Evolutionary conservation across 1,140 invertebrate genomes (phyloP), one percentile per base, ranked within the genome.

Genomic region (Atta texana): DNA sequence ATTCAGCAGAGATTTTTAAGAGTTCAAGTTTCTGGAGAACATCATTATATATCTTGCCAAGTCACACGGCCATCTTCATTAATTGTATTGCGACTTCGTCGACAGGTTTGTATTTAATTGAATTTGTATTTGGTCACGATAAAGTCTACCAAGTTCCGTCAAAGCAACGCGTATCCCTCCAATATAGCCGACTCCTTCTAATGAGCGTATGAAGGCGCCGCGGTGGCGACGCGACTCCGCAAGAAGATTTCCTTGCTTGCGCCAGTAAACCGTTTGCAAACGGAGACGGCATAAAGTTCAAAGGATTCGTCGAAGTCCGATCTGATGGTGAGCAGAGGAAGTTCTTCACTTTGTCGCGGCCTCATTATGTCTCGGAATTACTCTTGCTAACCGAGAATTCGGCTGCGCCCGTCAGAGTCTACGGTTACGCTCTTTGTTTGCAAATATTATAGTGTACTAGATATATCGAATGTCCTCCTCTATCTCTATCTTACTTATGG

Each of bases 281-380:
- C 71, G 39, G 44, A 84, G 69, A 74, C 55, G 57, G 59, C 59
- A 76, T 57, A 63, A 86, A 86, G 74, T 76, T 86, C 74, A 78
- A 86, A 78, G 74, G 84, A 77, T 78, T 24, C 16, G 84, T 78
- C 74, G 24, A 78, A 66, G 74, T 86, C 76, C 84, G 63, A 61
- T 86, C 51, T 24, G 51, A 44, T 64, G 53, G 24, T 55, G 49
- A 72, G 74, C 8, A 34, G 44, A 49, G 44, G 18, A 49, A 80
- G 77, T 68, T 69, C 77, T 80, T 80, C 63, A 80, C 77, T 80
- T 80, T 80, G 77, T 80, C 77, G 28, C 63, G 28, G 24, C 59
- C 63, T 55, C 49, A 63, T 80, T 80, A 69, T 80, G 31, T 34
- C 77, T 51, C n/a, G 28, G n/a, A 80, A 80, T 24, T 49, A 49